Base-by-base conservation (phyloP, 1,140 invertebrate genomes). In the Stegodyphus mimosarum region DNA sequence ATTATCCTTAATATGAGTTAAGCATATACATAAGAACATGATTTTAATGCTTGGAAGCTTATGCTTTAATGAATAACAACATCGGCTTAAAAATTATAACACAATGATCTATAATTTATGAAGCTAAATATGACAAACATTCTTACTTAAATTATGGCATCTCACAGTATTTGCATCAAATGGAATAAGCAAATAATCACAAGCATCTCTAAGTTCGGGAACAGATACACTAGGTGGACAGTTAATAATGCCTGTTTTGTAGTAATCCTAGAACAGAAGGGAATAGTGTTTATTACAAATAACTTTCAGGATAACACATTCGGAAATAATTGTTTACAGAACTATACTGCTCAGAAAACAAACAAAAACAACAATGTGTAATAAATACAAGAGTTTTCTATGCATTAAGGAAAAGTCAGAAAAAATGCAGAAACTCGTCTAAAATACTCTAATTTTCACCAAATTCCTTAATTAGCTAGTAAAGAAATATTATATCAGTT, bases 151-250 rank as follows among this genome's bases (percentile, higher is more conserved):
- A 92, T 98, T 97, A 91, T 97, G 95, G 91, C 97, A 99, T 90
- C 98, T 96, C 55, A 99, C 94, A 53, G 98, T 99, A 73, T 94
- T 94, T 5, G 97, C 96, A 92, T 99, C 97, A 90, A 99, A 99
- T 18, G 99, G 99, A 89, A 99, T 95, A 4, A 99, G 93, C 51
- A 99, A 91, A 91, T 99, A 99, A 91, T 99, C 99, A 90, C 98
- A 99, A 48, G 98, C 98, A 91, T 99, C 99, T 74, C 98, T 92
- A 60, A 99, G 91, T 91, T 99, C 98, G 89, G 97, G 96, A 13
- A 98, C 95, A 6, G 95, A 94, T 6, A 98, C 95, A 70, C 93
- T 94, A 13, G 93, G 93, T 1, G 97, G 97, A 90, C 97, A 97
- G 51, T 95, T 93, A 87, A 99, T 96, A 5, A 95, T 91, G 13